Conservation (phyloP, 1,140 invertebrate genomes). For the Brachionus koreanus region DNA sequence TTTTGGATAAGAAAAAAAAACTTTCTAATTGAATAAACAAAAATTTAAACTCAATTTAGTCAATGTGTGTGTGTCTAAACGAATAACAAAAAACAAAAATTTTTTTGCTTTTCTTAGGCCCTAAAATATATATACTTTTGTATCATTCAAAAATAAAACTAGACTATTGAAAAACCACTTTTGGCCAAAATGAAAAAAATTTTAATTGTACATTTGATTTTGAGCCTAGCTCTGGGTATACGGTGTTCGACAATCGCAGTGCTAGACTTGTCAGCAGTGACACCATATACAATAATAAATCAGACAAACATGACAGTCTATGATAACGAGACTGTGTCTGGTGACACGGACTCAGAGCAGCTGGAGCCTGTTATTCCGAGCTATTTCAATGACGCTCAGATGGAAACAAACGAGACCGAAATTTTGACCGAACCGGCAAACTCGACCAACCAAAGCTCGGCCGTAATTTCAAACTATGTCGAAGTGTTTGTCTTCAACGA, state of each 20-base stretch:
- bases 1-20: conserved; percentile 1
- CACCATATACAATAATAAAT: conserved; percentile 28
- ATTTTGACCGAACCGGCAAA: neutral
- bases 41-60: neutral
- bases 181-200: conserved; percentile 4
- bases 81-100: conserved; percentile 23
- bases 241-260: neutral
- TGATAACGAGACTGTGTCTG: conserved; percentile 1
- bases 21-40: conserved; percentile 34
- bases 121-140: conserved; percentile 16
- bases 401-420: neutral
- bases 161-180: neutral
- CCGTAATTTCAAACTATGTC: conserved; percentile 18
- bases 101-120: neutral
- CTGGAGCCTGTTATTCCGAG: neutral
- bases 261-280: neutral
- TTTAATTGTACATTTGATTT: neutral
- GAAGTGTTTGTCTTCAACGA: neutral
- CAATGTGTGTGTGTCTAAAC: neutral
- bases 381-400: neutral
- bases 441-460: neutral
- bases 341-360: neutral
- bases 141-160: neutral
- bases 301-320: neutral
- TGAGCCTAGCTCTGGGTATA: neutral